A percentile compares a stretch with the other conserved stretches of the same genome.
Evolutionary conservation across 2,888 invertebrate genomes (phyloP).

Genomic region (Cataglyphis rosenhaueri): DNA sequence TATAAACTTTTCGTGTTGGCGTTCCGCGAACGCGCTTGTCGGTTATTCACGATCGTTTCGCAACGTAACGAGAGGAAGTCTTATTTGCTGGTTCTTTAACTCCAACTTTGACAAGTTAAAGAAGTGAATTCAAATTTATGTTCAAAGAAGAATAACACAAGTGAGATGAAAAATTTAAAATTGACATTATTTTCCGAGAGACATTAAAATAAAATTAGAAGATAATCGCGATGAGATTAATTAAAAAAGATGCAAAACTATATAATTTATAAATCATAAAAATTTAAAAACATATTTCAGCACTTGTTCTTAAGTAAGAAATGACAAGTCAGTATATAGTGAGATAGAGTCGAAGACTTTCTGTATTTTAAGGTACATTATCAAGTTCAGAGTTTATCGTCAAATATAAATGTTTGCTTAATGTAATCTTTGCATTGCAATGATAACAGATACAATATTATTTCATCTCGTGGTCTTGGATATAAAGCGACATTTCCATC

Average conservation of each 20-base stretch:
- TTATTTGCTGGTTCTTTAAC: background rate
- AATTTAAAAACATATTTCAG: background rate
- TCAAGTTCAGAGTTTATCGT: background rate
- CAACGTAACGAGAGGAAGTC: slow-evolving; percentile 1
- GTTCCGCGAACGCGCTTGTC: slow-evolving; percentile 13
- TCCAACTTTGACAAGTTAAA: background rate
- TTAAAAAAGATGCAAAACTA: background rate
- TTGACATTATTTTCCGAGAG: background rate
- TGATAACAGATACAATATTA: slow-evolving; percentile 1
- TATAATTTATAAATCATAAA: background rate
- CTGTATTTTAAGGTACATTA: background rate
- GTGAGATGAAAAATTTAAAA: background rate
- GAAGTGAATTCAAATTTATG: background rate
- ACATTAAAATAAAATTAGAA: background rate
- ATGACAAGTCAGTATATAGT: background rate
- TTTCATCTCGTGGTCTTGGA: background rate
- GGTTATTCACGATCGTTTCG: slow-evolving; percentile 10
- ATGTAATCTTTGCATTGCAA: background rate
- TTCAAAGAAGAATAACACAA: background rate
- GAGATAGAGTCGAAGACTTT: background rate
- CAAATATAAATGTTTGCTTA: background rate
- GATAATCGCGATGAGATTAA: background rate
- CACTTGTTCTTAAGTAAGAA: background rate
- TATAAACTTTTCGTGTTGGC: slow-evolving; percentile 43
- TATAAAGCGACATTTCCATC: background rate